These are phyloP conservation scores for Melanitta fusca DNA, from an alignment of 2,797 vertebrate species.

Conservation along the genomic window DNA sequence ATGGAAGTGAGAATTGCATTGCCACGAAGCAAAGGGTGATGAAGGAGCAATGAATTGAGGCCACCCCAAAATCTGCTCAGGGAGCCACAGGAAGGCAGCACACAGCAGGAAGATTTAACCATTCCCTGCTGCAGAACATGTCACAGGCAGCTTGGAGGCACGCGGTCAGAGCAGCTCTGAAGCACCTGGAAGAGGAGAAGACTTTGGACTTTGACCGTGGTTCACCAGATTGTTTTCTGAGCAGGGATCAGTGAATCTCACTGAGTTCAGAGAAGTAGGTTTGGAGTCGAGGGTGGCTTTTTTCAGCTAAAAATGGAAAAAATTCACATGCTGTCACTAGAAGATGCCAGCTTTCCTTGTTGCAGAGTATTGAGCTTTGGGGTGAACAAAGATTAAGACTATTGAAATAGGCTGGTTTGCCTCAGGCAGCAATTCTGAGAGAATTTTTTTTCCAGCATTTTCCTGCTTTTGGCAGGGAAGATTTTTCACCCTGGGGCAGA, in stretches of 20 bases:
- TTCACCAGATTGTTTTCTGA: background rate
- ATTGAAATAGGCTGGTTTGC: background rate
- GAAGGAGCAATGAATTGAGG: background rate
- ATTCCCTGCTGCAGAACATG: background rate
- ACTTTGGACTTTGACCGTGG: background rate
- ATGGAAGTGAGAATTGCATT: constrained; percentile 21
- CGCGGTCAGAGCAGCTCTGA: accelerated
- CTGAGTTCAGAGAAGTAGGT: background rate
- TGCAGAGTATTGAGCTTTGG: background rate
- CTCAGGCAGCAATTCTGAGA: background rate
- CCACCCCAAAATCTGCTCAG: background rate
- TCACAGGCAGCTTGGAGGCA: background rate
- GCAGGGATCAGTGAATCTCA: background rate
- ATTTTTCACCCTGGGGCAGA: background rate
- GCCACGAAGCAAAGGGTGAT: background rate
- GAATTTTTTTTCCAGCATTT: background rate
- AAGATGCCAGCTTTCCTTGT: background rate
- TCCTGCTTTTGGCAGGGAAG: background rate
- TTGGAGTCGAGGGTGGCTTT: background rate
- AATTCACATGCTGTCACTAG: background rate
- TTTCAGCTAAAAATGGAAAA: background rate
- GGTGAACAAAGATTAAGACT: background rate
- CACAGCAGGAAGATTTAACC: background rate
- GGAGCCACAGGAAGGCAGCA: background rate
- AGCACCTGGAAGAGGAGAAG: background rate